phyloP scores from a whole-genome alignment of 2,888 invertebrate genomes.

The Celastrina argiolus region DNA sequence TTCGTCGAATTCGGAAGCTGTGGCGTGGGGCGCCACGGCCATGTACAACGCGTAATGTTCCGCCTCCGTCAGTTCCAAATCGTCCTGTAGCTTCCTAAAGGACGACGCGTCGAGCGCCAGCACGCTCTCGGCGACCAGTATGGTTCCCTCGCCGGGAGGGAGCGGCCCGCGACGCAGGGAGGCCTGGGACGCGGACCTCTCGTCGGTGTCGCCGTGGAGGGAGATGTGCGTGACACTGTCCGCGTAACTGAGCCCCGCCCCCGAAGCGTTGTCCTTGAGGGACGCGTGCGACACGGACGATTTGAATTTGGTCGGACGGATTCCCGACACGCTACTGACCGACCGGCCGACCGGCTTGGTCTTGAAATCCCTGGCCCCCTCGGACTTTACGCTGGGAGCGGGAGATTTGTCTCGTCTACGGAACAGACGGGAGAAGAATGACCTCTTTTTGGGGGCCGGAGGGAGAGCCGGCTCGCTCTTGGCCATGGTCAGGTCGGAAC shows the following conservation, averaged over 20 bases:
- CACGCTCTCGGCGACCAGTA: slow-evolving; percentile 77
- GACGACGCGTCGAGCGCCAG: slow-evolving; percentile 63
- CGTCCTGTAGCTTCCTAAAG: slow-evolving; percentile 65
- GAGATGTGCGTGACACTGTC: slow-evolving; percentile 82
- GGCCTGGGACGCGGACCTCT: slow-evolving; percentile 53
- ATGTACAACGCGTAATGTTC: slow-evolving; percentile 93
- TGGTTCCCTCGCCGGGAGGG: slow-evolving; percentile 76
- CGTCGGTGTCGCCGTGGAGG: slow-evolving; percentile 76
- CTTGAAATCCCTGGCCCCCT: slow-evolving; percentile 49
- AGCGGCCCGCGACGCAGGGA: slow-evolving; percentile 55
- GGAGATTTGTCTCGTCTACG: slow-evolving; percentile 66
- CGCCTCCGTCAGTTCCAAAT: slow-evolving; percentile 88
- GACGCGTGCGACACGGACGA: slow-evolving; percentile 65
- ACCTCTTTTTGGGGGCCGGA: slow-evolving; percentile 64
- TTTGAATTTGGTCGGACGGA: slow-evolving; percentile 71
- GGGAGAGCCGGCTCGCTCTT: slow-evolving; percentile 66
- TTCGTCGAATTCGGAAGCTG: slow-evolving; percentile 92
- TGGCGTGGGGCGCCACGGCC: slow-evolving; percentile 90
- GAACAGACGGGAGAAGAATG: slow-evolving; percentile 69
- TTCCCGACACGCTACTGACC: slow-evolving; percentile 79
- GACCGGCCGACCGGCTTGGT: slow-evolving; percentile 76
- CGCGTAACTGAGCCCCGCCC: slow-evolving; percentile 65
- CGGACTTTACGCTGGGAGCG: slow-evolving; percentile 62
- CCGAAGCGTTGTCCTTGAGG: slow-evolving; percentile 61
- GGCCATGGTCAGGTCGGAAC: slow-evolving; percentile 47